Conservation (phyloP, 2,888 invertebrate species). For the Leptopilina drosophilae region DNA sequence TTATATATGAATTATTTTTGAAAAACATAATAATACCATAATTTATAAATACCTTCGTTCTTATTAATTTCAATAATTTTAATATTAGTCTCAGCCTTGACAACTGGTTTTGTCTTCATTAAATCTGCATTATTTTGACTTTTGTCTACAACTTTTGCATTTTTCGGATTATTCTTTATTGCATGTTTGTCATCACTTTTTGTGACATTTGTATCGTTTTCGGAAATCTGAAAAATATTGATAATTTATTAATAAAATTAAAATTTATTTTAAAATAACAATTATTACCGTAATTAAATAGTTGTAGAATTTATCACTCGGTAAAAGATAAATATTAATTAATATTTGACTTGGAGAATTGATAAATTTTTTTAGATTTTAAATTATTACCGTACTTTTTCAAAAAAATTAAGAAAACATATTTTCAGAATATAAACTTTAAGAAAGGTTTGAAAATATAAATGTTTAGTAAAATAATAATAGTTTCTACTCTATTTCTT, state of each 20-base stretch:
- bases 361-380: no score
- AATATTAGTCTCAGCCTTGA: conserved; percentile 49
- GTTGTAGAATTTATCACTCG: no score
- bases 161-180: neutral
- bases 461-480: no score
- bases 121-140: conserved; percentile 8
- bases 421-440: no score
- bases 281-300: no score
- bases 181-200: neutral
- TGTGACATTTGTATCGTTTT: conserved; percentile 2
- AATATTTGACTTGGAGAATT: no score
- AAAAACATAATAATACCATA: no score
- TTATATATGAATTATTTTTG: no score
- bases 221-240: neutral
- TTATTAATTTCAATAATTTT: conserved; percentile 55
- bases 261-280: neutral
- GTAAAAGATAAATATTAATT: no score
- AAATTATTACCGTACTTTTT: neutral
- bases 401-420: no score
- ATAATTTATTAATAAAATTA: neutral
- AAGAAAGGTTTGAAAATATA: no score
- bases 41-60: conserved; percentile 36
- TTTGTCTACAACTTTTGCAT: conserved; percentile 34
- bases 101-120: neutral
- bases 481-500: no score